These are phyloP conservation scores for Furnarius figulus DNA, from an alignment of 2,113 vertebrate genomes.

Conservation along the genomic window DNA sequence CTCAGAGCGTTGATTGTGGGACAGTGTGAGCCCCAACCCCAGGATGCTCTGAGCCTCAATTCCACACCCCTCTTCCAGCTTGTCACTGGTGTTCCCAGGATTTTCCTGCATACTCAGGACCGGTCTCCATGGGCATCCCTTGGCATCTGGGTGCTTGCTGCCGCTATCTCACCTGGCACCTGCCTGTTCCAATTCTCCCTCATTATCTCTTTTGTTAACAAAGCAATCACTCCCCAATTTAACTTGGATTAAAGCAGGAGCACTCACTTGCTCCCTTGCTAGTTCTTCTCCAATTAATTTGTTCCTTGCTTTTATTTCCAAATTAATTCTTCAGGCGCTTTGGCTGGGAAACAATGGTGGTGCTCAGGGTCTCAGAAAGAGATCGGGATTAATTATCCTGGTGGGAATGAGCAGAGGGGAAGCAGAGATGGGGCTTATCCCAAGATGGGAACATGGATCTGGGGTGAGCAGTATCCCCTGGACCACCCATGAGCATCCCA, in stretches of 20 bases:
- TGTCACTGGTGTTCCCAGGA: background rate
- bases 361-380: background rate
- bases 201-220: background rate
- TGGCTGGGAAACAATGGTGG: background rate
- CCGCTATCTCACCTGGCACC: background rate
- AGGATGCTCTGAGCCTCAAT: background rate
- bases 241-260: conserved; percentile 8
- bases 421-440: background rate
- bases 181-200: background rate
- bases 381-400: background rate
- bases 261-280: background rate
- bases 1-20: background rate
- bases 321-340: conserved; percentile 30
- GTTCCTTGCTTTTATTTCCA: background rate
- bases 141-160: background rate
- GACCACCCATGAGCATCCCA: background rate
- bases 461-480: background rate
- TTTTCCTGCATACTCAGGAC: background rate
- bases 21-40: background rate
- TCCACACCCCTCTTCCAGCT: background rate
- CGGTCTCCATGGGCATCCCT: background rate
- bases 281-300: conserved; percentile 17
- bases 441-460: background rate
- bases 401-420: background rate
- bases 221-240: background rate